Evolutionary conservation across 2,888 invertebrate species (phyloP).

Genomic region (Athalia circularis): DNA sequence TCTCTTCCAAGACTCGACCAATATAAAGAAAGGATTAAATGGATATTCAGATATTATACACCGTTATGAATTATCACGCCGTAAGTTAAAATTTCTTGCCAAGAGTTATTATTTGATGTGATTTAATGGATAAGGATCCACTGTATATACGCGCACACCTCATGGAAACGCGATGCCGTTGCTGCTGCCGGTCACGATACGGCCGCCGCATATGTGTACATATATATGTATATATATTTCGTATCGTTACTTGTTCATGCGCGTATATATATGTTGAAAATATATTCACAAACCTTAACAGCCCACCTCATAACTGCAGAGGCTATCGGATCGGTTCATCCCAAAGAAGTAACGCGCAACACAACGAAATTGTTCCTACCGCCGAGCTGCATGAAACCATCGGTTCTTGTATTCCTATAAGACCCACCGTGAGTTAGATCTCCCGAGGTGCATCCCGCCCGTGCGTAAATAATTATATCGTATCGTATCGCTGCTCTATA

Average conservation of each 20-base stretch:
- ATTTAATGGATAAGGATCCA: conserved; percentile 60
- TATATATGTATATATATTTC: too few species aligned
- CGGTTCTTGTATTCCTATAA: neutral
- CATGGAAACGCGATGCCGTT: neutral
- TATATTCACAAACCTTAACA: too few species aligned
- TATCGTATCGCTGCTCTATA: neutral
- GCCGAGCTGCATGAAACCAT: too few species aligned
- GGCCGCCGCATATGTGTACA: too few species aligned
- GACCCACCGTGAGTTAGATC: conserved; percentile 2
- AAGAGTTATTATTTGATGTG: conserved; percentile 65
- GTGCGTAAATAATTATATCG: conserved; percentile 24
- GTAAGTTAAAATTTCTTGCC: conserved; percentile 58
- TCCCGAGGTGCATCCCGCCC: conserved; percentile 5
- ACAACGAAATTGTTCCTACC: too few species aligned
- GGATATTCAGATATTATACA: conserved; percentile 62
- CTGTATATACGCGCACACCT: conserved; percentile 12
- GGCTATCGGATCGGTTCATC: too few species aligned
- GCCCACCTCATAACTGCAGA: too few species aligned
- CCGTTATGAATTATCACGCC: conserved; percentile 66
- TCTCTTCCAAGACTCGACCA: conserved; percentile 57
- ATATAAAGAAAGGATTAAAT: conserved; percentile 67
- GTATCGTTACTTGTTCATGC: too few species aligned
- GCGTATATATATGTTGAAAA: too few species aligned
- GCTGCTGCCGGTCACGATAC: too few species aligned
- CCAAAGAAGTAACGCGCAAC: too few species aligned